Conservation (phyloP, 1,140 invertebrate genomes). For the Drosophila sturtevanti region DNA sequence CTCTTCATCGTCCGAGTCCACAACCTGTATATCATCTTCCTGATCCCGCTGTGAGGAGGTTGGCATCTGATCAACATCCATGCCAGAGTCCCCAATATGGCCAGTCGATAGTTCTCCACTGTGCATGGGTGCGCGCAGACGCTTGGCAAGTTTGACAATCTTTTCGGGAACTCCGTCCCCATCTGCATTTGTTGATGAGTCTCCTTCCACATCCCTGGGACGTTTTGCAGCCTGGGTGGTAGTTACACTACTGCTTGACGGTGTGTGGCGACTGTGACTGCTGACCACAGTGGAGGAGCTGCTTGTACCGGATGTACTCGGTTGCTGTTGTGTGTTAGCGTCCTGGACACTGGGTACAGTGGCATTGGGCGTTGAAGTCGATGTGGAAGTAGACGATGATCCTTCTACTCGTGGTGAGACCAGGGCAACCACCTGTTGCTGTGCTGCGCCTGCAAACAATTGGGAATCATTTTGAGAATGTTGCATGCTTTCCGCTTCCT, state of each 20-base stretch:
- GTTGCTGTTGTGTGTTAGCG: constrained; percentile 82
- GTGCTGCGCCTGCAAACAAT: constrained; percentile 83
- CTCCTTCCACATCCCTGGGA: constrained; percentile 84
- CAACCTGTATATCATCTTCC: constrained; percentile 91
- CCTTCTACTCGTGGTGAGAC: constrained; percentile 89
- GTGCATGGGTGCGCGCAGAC: constrained; percentile 79
- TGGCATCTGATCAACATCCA: constrained; percentile 90
- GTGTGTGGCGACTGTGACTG: constrained; percentile 84
- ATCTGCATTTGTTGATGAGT: constrained; percentile 84
- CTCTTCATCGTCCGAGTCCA: constrained; percentile 85
- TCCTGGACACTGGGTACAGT: constrained; percentile 78
- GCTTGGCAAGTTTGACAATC: constrained; percentile 80
- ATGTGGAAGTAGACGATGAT: constrained; percentile 56
- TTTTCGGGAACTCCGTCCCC: constrained; percentile 82
- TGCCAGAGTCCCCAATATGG: constrained; percentile 84
- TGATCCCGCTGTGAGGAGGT: constrained; percentile 92
- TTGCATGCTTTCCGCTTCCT: constrained; percentile 82
- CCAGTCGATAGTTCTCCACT: constrained; percentile 56
- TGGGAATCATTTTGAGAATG: constrained; percentile 74
- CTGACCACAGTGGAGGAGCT: constrained; percentile 79
- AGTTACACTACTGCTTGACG: constrained; percentile 85
- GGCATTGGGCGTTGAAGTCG: constrained; percentile 64
- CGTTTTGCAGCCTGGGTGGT: constrained; percentile 86
- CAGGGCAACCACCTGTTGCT: constrained; percentile 88
- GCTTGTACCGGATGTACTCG: constrained; percentile 77